Evolutionary conservation across 1,140 invertebrate species (phyloP).

Genomic region (Drosophila sturtevanti): DNA sequence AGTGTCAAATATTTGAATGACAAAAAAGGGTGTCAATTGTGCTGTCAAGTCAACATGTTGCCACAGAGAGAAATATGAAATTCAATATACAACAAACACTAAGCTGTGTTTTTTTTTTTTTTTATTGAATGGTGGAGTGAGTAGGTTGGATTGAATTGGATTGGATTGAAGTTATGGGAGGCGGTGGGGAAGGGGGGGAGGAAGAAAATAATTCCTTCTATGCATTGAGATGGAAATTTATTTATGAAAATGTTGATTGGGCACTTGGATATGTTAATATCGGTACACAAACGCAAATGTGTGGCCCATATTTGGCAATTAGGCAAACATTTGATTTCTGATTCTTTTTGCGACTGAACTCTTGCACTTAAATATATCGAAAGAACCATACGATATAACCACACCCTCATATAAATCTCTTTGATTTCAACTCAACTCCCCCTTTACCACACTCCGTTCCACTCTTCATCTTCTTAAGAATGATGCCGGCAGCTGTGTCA

Average conservation of each 20-base stretch:
- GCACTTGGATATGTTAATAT: constrained; percentile 6
- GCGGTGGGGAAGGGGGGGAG: background rate
- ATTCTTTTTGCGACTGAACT: background rate
- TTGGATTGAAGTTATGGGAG: background rate
- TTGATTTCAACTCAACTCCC: background rate
- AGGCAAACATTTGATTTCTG: background rate
- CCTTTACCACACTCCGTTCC: constrained; percentile 14
- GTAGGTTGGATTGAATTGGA: background rate
- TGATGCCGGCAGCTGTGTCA: constrained; percentile 58
- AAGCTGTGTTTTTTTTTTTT: constrained; percentile 32
- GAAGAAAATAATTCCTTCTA: constrained; percentile 1
- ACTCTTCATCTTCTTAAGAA: constrained; percentile 20
- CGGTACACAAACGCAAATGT: background rate
- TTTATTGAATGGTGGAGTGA: background rate
- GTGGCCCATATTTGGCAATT: constrained; percentile 9
- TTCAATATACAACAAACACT: constrained; percentile 44
- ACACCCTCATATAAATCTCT: too few relatives aligned
- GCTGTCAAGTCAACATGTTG: constrained; percentile 79
- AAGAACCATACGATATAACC: background rate
- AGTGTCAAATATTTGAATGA: constrained; percentile 34
- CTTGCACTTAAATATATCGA: background rate
- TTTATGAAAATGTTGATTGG: constrained; percentile 8
- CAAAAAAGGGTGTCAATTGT: constrained; percentile 80
- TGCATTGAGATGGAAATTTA: constrained; percentile 3
- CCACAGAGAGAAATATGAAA: constrained; percentile 71